A percentile compares a stretch with the other conserved stretches of the same genome.
Conservation (phyloP, 2,888 invertebrate genomes). For the Portevinia maculata region DNA sequence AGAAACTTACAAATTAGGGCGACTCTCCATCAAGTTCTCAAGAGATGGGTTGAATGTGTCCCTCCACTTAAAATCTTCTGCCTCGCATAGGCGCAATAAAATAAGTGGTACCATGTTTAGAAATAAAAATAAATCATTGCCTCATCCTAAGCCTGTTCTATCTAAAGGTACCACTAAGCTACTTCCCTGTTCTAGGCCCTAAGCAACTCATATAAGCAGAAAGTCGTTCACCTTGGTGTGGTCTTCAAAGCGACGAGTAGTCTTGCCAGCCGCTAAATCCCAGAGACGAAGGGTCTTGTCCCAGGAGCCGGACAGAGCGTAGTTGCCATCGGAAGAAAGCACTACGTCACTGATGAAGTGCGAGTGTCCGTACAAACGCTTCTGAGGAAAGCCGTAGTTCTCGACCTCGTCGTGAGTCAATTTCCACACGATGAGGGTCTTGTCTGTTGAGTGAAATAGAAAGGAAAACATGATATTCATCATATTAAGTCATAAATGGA, state of each 20-base stretch:
- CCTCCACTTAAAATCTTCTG: slow-evolving; percentile 80
- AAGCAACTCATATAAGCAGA: slow-evolving; percentile 73
- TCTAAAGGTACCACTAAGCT: slow-evolving; percentile 63
- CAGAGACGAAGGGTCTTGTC: slow-evolving; percentile 99
- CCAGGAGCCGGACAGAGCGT: slow-evolving; percentile 99
- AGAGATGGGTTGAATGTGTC: slow-evolving; percentile 61
- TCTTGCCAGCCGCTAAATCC: slow-evolving; percentile 98
- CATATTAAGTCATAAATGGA: slow-evolving; percentile 28
- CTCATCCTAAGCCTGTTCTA: slow-evolving; percentile 62
- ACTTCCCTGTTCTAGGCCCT: slow-evolving; percentile 81
- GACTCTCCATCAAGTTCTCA: slow-evolving; percentile 61
- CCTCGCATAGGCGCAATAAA: slow-evolving; percentile 83
- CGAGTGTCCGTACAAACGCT: slow-evolving; percentile 97
- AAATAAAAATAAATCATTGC: slow-evolving; percentile 11
- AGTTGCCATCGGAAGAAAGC: slow-evolving; percentile 99
- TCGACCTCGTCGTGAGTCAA: slow-evolving; percentile 97
- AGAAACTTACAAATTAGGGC: slow-evolving; percentile 64
- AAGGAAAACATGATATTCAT: neutral
- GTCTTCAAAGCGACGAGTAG: slow-evolving; percentile 98
- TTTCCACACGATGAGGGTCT: slow-evolving; percentile 98
- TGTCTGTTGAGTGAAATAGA: slow-evolving; percentile 85
- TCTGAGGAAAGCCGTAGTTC: slow-evolving; percentile 97
- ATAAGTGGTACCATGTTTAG: slow-evolving; percentile 58
- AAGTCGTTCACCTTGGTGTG: slow-evolving; percentile 96
- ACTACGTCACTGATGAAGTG: slow-evolving; percentile 99